Evolutionary conservation across 2,113 vertebrate species (phyloP), one percentile per base, ranked within the genome.

Genomic region (Ciconia maguari): DNA sequence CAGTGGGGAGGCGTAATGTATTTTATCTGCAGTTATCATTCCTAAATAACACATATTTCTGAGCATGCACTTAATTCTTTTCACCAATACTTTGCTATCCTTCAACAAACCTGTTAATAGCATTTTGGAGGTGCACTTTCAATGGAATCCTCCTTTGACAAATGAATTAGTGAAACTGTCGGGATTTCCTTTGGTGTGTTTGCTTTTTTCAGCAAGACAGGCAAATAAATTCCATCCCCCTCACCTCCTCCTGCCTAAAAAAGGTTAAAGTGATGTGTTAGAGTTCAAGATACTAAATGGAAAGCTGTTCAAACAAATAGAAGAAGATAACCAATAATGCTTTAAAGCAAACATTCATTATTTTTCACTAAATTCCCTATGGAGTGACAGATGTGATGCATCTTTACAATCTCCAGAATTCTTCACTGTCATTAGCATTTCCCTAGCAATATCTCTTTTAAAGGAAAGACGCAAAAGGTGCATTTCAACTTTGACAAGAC

Each of bases 11-110:
- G 32, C 16, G 17, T 96, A 95, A 97, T 90, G 94, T 92, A 93
- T 96, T 96, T 95, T 81, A 96, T 90, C 93, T 86, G 83, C 85
- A 51, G 79, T 79, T 96, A 89, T 46, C 27, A 5, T 89, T 96
- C 89, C 93, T 85, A 76, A 88, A 49, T 89, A 94, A 96, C 76
- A 92, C 80, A 77, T 85, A 48, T 70, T 94, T 94, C 81, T 96
- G 75, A 72, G 94, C 38, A 64, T 55, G 89, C 83, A 94, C 88
- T 96, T 96, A 82, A 94, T 95, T 96, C 72, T 95, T 91, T 79
- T 82, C 89, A 81, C 92, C 94, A 79, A 64, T 92, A 89, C 74
- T 55, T n/a, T 41, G 64, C 82, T 87, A 93, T 38, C 70, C 51
- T 93, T 89, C 87, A 86, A 82, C 75, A 93, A 92, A 81, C 51